These are phyloP conservation scores for Elegia similella DNA, from an alignment of 2,888 invertebrate genomes.

Conservation along the genomic window DNA sequence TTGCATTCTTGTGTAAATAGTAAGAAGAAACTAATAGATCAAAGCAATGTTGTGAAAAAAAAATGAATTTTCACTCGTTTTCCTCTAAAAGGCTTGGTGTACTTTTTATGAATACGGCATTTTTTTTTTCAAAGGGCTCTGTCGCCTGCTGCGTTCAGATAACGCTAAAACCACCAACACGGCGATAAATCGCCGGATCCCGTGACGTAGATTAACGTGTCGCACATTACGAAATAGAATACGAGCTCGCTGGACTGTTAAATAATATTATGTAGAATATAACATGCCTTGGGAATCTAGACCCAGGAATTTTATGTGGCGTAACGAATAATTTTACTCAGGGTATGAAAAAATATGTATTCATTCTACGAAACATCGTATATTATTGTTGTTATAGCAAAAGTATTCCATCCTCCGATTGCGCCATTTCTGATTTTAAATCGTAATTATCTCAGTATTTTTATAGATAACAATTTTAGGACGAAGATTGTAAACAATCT, in stretches of 20 bases:
- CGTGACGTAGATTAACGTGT: slow-evolving; percentile 7
- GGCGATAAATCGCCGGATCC: slow-evolving; percentile 5
- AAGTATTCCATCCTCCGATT: background rate
- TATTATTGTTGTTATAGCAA: no score
- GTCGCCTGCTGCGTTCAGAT: background rate
- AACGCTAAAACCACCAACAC: background rate
- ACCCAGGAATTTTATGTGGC: background rate
- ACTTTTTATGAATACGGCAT: background rate
- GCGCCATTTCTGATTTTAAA: background rate
- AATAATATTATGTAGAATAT: background rate
- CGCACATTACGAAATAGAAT: background rate
- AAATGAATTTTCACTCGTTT: no score
- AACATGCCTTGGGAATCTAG: background rate
- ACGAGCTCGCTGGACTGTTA: background rate
- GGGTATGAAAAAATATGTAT: background rate
- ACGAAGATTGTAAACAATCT: no score
- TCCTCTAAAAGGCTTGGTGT: background rate
- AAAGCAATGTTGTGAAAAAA: no score
- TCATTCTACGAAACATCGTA: no score
- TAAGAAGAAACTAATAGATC: no score
- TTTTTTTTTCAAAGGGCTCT: background rate
- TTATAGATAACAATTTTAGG: no score
- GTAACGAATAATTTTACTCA: background rate
- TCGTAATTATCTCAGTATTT: no score
- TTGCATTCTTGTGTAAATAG: no score